Evolutionary conservation across 2,888 invertebrate genomes (phyloP), one percentile per base, ranked within the genome.

Genomic region (Nesidiocoris tenuis): DNA sequence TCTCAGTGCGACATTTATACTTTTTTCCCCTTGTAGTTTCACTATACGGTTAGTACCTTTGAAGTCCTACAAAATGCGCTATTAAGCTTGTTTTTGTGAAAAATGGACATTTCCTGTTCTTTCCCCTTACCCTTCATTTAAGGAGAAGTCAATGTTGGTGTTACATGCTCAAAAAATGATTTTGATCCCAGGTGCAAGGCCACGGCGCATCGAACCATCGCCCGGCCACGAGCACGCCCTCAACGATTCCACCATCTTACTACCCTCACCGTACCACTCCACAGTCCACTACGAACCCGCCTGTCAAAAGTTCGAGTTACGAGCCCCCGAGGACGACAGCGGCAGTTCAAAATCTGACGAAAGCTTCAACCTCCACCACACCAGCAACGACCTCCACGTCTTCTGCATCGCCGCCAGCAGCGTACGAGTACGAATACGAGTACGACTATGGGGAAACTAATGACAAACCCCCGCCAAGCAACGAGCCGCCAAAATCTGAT

Each of bases 181-280:
- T n/a, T n/a, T n/a, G n/a, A n/a, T n/a, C 59, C 3, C 65, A 74
- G 68, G 61, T 75, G 23, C 90, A 90, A 81, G 90, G 90, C 0
- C 79, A 80, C 22, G 79, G 80, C 16, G 77, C 79, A 17, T 76
- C 76, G 21, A 80, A 79, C 67, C 78, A 78, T 66, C 57, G 75
- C 25, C 79, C 74, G 21, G 66, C 24, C 24, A 67, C 76, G n/a
- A 66, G 66, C 57, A 78, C 78, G 64, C 76, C 81, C 79, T 75
- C 78, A 79, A 78, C 78, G 18, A 76, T 78, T 22, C 78, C 79
- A 9, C 80, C 80, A n/a, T 80, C 80, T 23, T 80, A 81, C 63
- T 80, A 80, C 66, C 80, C 80, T 2, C 77, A 76, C 9, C 77
- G 75, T 56, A 81, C 81, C 2, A 63, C 82, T 57, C 80, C 81